Evolutionary conservation across 2,888 invertebrate genomes (phyloP).

Genomic region (Eristalis intricaria): DNA sequence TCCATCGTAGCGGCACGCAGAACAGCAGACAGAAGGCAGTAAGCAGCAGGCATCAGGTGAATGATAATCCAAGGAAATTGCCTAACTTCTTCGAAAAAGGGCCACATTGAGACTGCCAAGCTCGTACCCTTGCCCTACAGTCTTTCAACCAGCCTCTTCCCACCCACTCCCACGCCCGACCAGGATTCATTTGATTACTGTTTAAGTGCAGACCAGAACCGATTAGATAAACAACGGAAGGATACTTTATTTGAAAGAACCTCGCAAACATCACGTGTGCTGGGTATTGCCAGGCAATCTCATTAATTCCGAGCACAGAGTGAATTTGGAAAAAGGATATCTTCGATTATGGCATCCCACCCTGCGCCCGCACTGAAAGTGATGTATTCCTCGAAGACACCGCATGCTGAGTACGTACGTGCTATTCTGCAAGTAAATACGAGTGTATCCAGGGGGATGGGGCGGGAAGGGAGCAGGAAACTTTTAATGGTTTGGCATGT

Average conservation of each 20-base stretch:
- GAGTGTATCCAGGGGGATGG: neutral
- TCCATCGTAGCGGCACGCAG: neutral
- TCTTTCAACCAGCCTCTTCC: neutral
- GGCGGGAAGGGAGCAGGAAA: neutral
- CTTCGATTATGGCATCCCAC: neutral
- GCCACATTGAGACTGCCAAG: neutral
- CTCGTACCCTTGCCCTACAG: neutral
- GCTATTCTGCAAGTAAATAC: neutral
- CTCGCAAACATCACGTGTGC: constrained; percentile 7
- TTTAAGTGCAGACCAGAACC: neutral
- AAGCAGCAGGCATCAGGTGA: constrained; percentile 11
- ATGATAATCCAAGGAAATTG: constrained; percentile 7
- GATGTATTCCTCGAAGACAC: neutral
- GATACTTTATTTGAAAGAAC: neutral
- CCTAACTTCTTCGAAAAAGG: neutral
- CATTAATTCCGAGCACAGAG: constrained; percentile 18
- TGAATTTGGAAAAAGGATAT: constrained; percentile 5
- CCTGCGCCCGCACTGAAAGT: neutral
- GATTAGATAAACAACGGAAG: constrained; percentile 1
- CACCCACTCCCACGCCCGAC: no score
- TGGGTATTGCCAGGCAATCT: constrained; percentile 1
- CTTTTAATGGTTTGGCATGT: neutral
- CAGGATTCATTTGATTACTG: constrained; percentile 12
- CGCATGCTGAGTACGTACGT: neutral
- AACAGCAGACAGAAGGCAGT: no score